Percentiles rank a stretch among this genome's conserved stretches.
Evolutionary conservation across 2,797 vertebrate genomes (phyloP).

Genomic region (Euthynnus affinis): DNA sequence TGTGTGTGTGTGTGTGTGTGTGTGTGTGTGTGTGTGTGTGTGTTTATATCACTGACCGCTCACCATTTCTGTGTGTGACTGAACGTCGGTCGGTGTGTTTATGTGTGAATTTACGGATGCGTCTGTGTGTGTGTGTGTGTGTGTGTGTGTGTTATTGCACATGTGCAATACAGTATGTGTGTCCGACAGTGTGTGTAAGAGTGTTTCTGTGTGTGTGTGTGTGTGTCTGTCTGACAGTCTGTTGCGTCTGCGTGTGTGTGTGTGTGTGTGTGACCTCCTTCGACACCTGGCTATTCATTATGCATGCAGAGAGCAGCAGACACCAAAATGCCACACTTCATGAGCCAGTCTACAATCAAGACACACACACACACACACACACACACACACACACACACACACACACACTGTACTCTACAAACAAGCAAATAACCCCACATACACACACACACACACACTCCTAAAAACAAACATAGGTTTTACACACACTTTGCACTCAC

Average conservation of each 20-base stretch:
- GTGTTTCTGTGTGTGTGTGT: constrained; percentile 40
- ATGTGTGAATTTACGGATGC: constrained; percentile 40
- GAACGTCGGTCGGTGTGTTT: constrained; percentile 42
- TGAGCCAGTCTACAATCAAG: constrained; percentile 74
- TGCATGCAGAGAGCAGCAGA: constrained; percentile 87
- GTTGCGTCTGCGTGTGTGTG: constrained; percentile 16
- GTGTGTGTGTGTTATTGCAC: constrained; percentile 34
- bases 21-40: constrained; percentile 28
- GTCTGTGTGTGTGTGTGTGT: neutral
- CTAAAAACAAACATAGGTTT: constrained; percentile 21
- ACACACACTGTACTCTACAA: constrained; percentile 9
- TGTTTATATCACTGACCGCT: constrained; percentile 36
- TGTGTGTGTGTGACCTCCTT: constrained; percentile 59
- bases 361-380: constrained; percentile 42
- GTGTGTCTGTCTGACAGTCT: constrained; percentile 9
- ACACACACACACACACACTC: neutral
- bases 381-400: too few relatives aligned
- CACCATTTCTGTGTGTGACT: constrained; percentile 34
- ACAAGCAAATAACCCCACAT: constrained; percentile 5
- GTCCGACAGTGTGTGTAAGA: constrained; percentile 36
- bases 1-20: constrained; percentile 30
- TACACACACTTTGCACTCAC: constrained; percentile 5
- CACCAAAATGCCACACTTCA: constrained; percentile 89
- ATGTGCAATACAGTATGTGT: constrained; percentile 34
- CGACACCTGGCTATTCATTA: constrained; percentile 88